Percentiles rank a stretch among this genome's conserved stretches.
Evolutionary conservation across 2,797 vertebrate species (phyloP).

Genomic region (Poeciliopsis presidionis): DNA sequence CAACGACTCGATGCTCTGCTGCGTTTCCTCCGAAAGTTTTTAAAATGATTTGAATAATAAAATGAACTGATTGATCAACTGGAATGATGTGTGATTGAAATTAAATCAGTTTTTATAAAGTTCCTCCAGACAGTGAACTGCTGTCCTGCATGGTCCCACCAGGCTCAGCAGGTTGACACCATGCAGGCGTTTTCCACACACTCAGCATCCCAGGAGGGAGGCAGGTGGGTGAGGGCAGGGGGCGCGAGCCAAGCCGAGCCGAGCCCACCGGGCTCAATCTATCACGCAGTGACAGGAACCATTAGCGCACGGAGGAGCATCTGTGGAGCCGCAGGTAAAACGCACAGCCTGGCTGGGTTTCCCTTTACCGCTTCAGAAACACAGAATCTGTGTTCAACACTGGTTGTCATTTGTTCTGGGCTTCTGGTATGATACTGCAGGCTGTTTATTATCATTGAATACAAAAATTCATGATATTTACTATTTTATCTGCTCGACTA

Average conservation of each 20-base stretch:
- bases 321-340: slow-evolving; percentile 77
- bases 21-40: background rate
- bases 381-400: slow-evolving; percentile 14
- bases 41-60: background rate
- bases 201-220: slow-evolving; percentile 54
- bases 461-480: background rate
- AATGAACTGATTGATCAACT: background rate
- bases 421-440: too few species aligned
- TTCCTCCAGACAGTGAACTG: too few species aligned
- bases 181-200: slow-evolving; percentile 15
- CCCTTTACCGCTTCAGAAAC: slow-evolving; percentile 37
- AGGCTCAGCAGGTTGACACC: slow-evolving; percentile 11
- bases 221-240: slow-evolving; percentile 72
- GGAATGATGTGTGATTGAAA: background rate
- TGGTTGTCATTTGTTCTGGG: too few species aligned
- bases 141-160: too few species aligned
- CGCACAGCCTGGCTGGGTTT: slow-evolving; percentile 29
- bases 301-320: slow-evolving; percentile 84
- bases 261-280: slow-evolving; percentile 71
- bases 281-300: slow-evolving; percentile 77
- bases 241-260: slow-evolving; percentile 29
- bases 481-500: background rate
- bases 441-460: too few species aligned
- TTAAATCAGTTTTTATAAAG: background rate
- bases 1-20: background rate